phyloP scores from a whole-genome alignment of 2,113 vertebrate genomes.

The Pithys albifrons region DNA sequence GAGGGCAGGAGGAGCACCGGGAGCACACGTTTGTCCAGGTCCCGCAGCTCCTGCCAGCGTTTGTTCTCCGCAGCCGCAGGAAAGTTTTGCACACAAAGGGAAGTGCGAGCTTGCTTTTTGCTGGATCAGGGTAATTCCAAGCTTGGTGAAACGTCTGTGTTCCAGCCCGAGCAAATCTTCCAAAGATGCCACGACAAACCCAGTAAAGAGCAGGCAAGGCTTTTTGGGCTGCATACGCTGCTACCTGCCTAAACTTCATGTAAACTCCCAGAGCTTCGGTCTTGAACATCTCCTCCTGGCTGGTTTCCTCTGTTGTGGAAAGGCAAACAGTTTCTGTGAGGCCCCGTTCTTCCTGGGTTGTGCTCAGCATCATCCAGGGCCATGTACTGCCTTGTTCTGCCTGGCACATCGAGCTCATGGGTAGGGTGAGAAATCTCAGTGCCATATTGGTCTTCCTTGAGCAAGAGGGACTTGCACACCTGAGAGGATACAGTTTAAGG shows the following conservation, averaged over 20 bases:
- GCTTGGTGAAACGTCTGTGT: background rate
- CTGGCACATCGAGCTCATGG: background rate
- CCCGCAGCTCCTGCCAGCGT: background rate
- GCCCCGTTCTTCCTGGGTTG: background rate
- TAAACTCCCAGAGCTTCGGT: background rate
- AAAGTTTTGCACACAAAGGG: background rate
- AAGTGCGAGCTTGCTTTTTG: background rate
- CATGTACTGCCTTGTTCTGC: background rate
- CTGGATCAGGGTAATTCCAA: conserved; percentile 6
- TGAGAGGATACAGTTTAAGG: background rate
- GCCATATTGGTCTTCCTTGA: background rate
- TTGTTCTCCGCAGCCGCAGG: background rate
- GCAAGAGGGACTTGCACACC: background rate
- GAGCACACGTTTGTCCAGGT: background rate
- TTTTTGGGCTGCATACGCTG: background rate
- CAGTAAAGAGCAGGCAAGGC: background rate
- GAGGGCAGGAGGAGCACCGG: background rate
- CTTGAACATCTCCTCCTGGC: background rate
- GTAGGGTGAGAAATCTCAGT: background rate
- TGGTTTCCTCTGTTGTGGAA: background rate
- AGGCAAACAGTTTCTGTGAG: background rate
- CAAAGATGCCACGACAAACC: background rate
- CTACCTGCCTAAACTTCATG: background rate
- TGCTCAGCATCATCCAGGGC: background rate
- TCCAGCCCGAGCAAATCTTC: background rate